phyloP scores from a whole-genome alignment of 2,797 vertebrate species.

The Semaprochilodus insignis region DNA sequence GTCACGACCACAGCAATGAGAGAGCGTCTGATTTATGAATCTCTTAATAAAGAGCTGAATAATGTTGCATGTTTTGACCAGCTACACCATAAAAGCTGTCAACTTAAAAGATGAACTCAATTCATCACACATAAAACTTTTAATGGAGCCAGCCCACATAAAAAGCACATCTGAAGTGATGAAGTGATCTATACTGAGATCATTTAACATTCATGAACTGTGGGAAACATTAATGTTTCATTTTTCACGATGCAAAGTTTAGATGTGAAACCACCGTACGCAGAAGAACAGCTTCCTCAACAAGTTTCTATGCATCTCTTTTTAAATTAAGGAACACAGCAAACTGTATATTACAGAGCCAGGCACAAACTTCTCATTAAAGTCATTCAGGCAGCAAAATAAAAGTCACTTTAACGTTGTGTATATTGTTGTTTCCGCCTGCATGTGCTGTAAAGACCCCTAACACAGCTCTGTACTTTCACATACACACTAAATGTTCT shows the following conservation, averaged over 20 bases:
- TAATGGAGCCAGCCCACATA: not conserved
- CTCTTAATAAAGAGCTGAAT: not conserved
- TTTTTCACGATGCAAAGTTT: not conserved
- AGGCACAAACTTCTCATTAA: too few relatives aligned
- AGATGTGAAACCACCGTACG: not conserved
- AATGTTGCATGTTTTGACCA: not conserved
- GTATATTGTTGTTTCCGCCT: too few relatives aligned
- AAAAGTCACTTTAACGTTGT: too few relatives aligned
- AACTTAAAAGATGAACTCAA: constrained; percentile 4
- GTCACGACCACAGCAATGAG: not conserved
- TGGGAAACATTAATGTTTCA: not conserved
- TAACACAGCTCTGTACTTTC: too few relatives aligned
- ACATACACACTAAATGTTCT: too few relatives aligned
- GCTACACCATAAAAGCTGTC: not conserved
- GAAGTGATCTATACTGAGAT: too few relatives aligned
- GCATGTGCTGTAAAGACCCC: too few relatives aligned
- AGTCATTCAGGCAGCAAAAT: too few relatives aligned
- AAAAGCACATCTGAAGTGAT: not conserved
- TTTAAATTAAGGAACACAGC: too few relatives aligned
- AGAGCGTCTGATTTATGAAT: not conserved
- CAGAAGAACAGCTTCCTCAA: not conserved
- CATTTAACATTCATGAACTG: not conserved
- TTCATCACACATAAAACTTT: not conserved
- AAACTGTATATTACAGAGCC: too few relatives aligned
- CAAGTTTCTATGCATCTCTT: not conserved